Conservation (phyloP, 2,888 invertebrate genomes). For the Metalampra italica region DNA sequence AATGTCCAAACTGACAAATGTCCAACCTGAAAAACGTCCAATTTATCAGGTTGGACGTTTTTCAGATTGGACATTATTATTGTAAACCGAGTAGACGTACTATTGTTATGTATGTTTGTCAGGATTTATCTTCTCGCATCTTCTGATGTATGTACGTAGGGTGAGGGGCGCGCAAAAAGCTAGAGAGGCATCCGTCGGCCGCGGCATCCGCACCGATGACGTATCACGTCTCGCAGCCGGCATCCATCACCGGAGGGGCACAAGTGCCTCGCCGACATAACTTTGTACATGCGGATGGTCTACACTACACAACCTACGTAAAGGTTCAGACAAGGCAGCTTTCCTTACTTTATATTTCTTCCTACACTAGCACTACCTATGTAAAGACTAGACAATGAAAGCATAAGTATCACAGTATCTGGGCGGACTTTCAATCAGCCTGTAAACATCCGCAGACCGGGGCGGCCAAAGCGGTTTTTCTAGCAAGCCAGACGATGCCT, state of each 20-base stretch:
- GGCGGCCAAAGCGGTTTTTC: too few species aligned
- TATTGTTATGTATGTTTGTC: slow-evolving; percentile 21
- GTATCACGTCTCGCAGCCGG: slow-evolving; percentile 28
- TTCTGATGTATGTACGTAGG: slow-evolving; percentile 16
- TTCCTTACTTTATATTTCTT: too few species aligned
- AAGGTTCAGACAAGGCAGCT: neutral
- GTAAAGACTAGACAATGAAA: too few species aligned
- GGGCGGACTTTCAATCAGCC: too few species aligned
- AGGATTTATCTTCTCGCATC: slow-evolving; percentile 19
- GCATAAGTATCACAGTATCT: too few species aligned
- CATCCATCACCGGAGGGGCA: slow-evolving; percentile 37
- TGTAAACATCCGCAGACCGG: too few species aligned
- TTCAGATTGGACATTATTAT: neutral
- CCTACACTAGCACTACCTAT: too few species aligned
- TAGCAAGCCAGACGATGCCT: too few species aligned
- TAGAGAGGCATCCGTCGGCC: slow-evolving; percentile 27
- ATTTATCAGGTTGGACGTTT: too few species aligned
- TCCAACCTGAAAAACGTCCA: too few species aligned
- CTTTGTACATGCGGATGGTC: neutral
- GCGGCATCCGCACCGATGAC: slow-evolving; percentile 35
- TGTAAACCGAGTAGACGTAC: slow-evolving; percentile 7
- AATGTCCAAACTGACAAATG: too few species aligned
- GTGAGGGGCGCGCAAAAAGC: slow-evolving; percentile 21
- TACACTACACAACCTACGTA: neutral
- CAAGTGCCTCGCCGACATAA: slow-evolving; percentile 8